Conservation (phyloP, 2,888 invertebrate species). For the Loripinus fragilis region DNA sequence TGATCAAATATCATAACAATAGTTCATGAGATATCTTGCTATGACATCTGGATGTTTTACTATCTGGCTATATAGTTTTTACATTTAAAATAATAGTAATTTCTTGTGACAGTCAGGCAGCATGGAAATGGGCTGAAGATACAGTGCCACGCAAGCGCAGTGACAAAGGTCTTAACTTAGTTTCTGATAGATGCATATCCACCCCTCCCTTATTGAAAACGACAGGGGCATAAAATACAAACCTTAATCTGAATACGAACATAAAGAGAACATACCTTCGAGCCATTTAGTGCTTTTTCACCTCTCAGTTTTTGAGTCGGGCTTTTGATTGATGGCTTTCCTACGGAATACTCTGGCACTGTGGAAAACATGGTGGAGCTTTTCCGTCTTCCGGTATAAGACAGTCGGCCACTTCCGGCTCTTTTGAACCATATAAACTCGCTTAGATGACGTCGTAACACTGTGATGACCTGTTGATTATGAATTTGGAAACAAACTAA, state of each 20-base stretch:
- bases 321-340: background rate
- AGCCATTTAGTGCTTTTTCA: background rate
- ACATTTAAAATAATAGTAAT: too few species aligned
- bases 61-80: too few species aligned
- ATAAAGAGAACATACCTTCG: background rate
- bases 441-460: conserved; percentile 31
- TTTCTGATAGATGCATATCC: background rate
- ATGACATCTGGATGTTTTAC: too few species aligned
- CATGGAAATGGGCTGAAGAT: background rate
- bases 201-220: background rate
- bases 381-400: conserved; percentile 37
- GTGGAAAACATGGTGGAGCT: conserved; percentile 54
- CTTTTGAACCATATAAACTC: conserved; percentile 13
- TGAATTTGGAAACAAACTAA: background rate
- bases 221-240: background rate
- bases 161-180: background rate
- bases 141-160: background rate
- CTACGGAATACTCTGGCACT: conserved; percentile 26
- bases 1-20: too few species aligned
- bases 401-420: conserved; percentile 26
- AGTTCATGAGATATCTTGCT: too few species aligned
- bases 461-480: conserved; percentile 45
- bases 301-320: background rate
- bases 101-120: background rate
- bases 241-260: background rate